These are phyloP conservation scores for Cynocephalus volans DNA, from an alignment of 2,113 vertebrate species.

Conservation along the genomic window DNA sequence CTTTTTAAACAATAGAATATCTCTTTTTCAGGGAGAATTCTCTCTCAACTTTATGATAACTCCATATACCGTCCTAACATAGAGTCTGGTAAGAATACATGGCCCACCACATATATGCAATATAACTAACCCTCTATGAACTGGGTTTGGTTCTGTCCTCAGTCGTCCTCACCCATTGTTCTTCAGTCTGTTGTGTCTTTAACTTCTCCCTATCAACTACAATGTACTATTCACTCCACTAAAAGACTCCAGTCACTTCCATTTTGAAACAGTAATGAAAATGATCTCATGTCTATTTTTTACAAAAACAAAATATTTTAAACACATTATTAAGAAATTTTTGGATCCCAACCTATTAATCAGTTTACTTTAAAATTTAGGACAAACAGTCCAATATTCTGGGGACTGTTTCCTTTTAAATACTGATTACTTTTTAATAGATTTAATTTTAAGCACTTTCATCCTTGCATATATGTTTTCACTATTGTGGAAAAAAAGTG, in stretches of 20 bases:
- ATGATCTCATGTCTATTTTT: neutral
- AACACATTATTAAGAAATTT: conserved; percentile 59
- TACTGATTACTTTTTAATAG: neutral
- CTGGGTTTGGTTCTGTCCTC: neutral
- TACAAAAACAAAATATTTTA: conserved; percentile 69
- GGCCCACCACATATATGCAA: neutral
- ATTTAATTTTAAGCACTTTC: conserved; percentile 24
- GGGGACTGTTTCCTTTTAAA: neutral
- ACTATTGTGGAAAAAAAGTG: neutral
- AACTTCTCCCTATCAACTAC: neutral
- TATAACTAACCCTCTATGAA: neutral
- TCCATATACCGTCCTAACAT: neutral
- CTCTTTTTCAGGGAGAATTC: neutral
- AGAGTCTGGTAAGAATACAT: neutral
- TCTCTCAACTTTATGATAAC: neutral
- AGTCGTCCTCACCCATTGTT: neutral
- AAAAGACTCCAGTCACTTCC: neutral
- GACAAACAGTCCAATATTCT: neutral
- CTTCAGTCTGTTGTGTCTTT: neutral
- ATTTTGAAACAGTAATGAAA: neutral
- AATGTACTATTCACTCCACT: neutral
- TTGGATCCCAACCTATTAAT: conserved; percentile 18
- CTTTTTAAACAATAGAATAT: neutral
- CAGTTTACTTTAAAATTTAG: conserved; percentile 56
- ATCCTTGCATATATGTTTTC: conserved; percentile 45